Percentiles rank a stretch among this genome's conserved stretches.
Conservation (phyloP, 2,797 vertebrate genomes). For the Meriones psammophilus region DNA sequence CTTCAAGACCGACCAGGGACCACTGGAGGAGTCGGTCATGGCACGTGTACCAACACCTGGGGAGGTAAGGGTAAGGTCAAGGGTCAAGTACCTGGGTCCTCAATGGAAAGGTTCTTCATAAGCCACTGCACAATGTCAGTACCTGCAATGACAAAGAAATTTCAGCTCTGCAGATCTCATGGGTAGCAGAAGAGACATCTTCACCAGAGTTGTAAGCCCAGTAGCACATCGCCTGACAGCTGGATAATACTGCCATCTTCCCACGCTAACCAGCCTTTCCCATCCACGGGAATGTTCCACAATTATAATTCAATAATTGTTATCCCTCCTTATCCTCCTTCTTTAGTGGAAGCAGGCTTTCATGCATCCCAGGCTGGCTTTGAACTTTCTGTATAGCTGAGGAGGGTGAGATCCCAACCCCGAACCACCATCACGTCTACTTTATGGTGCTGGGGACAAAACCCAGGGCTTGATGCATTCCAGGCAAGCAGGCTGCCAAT, state of each 20-base stretch:
- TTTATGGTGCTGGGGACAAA: neutral
- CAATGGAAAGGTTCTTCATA: slow-evolving; percentile 95
- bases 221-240: neutral
- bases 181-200: slow-evolving; percentile 21
- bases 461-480: neutral
- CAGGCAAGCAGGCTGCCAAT: neutral
- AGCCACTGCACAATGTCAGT: slow-evolving; percentile 97
- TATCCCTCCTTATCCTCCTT: neutral
- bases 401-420: neutral
- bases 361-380: neutral
- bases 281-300: neutral
- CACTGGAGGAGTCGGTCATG: neutral
- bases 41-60: neutral
- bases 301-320: neutral
- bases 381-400: neutral
- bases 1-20: neutral
- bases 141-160: slow-evolving; percentile 89
- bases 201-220: neutral
- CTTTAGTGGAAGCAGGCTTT: neutral
- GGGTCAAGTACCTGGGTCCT: slow-evolving; percentile 93
- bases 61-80: neutral
- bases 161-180: neutral
- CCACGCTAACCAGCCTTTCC: neutral
- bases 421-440: neutral
- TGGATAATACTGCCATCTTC: neutral